phyloP scores from a whole-genome alignment of 2,797 vertebrate genomes.

The Muscicapa striata region DNA sequence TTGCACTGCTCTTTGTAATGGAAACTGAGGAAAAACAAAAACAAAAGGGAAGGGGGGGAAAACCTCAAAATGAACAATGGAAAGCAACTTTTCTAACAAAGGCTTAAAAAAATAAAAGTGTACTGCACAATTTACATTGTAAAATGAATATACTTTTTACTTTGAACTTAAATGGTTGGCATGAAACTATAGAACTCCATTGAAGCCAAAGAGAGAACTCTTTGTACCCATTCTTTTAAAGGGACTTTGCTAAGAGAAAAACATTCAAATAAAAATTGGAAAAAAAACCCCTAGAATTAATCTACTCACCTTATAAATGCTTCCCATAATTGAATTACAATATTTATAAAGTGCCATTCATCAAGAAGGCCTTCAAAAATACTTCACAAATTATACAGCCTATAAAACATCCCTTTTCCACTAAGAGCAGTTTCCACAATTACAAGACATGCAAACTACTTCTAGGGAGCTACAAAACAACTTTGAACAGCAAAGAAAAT shows the following conservation, averaged over 20 bases:
- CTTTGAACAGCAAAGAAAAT: neutral
- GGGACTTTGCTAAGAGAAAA: neutral
- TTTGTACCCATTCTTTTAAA: neutral
- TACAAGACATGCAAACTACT: neutral
- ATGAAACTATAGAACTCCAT: constrained; percentile 20
- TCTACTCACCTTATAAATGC: constrained; percentile 52
- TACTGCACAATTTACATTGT: constrained; percentile 43
- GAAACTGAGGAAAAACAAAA: constrained; percentile 81
- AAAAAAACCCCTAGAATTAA: neutral
- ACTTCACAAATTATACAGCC: neutral
- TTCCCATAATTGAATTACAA: neutral
- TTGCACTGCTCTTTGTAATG: constrained; percentile 81
- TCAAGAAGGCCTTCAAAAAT: constrained; percentile 16
- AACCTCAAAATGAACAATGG: constrained; percentile 68
- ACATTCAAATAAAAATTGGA: neutral
- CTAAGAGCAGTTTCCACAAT: neutral
- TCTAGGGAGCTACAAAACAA: neutral
- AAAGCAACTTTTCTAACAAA: constrained; percentile 67
- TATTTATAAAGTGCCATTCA: constrained; percentile 11
- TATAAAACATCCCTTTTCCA: neutral
- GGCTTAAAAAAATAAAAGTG: constrained; percentile 35
- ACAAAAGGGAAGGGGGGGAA: constrained; percentile 58
- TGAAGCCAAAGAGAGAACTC: neutral
- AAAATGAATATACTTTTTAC: constrained; percentile 55
- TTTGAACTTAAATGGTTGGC: constrained; percentile 32